Evolutionary conservation across 2,888 invertebrate genomes (phyloP).

Genomic region (Malacosoma neustria): DNA sequence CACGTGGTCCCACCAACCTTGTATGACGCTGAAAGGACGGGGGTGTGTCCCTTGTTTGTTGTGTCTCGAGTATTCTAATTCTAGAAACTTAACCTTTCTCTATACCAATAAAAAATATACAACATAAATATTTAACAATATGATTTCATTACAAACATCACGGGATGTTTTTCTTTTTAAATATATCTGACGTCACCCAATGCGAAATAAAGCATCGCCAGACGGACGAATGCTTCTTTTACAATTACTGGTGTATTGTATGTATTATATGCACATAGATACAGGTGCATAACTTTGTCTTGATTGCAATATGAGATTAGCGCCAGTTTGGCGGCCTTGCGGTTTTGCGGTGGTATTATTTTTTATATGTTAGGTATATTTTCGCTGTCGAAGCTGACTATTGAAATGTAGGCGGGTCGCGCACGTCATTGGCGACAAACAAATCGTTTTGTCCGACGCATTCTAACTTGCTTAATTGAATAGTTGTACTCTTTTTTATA

Average conservation of each 20-base stretch:
- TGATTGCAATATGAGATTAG: background rate
- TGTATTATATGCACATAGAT: too few relatives aligned
- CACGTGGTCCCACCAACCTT: too few relatives aligned
- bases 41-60: conserved; percentile 26
- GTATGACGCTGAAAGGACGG: too few relatives aligned
- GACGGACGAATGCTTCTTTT: background rate
- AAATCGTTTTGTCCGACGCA: conserved; percentile 20
- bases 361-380: conserved; percentile 2
- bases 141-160: background rate
- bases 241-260: background rate
- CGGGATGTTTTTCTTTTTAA: conserved; percentile 6
- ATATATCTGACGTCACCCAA: background rate
- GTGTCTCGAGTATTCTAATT: conserved; percentile 2
- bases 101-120: too few relatives aligned
- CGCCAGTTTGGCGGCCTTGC: conserved; percentile 8
- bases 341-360: conserved; percentile 15
- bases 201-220: background rate
- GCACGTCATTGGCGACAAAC: conserved; percentile 29
- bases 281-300: background rate
- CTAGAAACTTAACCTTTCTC: background rate
- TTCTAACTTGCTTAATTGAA: conserved; percentile 21
- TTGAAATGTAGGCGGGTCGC: conserved; percentile 35
- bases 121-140: background rate
- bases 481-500: conserved; percentile 2
- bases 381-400: conserved; percentile 4